Conservation (phyloP, 1,140 invertebrate genomes). For the Stratiolaelaps scimitus region DNA sequence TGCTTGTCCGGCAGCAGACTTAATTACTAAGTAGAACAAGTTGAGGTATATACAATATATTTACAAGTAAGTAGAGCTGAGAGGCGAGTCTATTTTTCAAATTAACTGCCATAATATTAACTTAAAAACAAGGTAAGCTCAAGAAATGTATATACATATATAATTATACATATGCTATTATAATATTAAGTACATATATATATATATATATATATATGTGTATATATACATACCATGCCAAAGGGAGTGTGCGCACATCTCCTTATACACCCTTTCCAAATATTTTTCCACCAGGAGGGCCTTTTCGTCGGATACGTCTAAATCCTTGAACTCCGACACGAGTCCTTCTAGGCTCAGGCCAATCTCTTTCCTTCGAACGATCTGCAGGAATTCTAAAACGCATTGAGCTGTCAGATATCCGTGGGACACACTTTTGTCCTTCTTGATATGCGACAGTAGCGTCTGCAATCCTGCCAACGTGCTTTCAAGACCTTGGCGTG, state of each 20-base stretch:
- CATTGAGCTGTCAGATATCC: constrained; percentile 65
- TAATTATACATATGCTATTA: too few relatives aligned
- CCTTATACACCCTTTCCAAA: constrained; percentile 46
- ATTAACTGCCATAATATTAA: too few relatives aligned
- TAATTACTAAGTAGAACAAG: too few relatives aligned
- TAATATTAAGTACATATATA: neutral
- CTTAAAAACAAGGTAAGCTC: too few relatives aligned
- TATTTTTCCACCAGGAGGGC: constrained; percentile 51
- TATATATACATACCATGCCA: constrained; percentile 52
- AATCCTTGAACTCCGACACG: constrained; percentile 58
- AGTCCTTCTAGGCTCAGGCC: constrained; percentile 50
- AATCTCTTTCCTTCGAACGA: constrained; percentile 47
- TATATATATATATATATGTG: neutral
- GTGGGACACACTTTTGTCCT: constrained; percentile 59
- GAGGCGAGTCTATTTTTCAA: too few relatives aligned
- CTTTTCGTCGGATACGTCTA: constrained; percentile 67
- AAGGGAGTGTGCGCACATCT: constrained; percentile 54
- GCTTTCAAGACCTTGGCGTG: constrained; percentile 64
- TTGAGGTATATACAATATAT: too few relatives aligned
- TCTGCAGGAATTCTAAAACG: constrained; percentile 61
- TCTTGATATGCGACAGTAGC: constrained; percentile 43
- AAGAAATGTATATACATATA: too few relatives aligned
- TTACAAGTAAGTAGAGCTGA: constrained; percentile 5
- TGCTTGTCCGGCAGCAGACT: too few relatives aligned
- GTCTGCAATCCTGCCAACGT: constrained; percentile 63